These are phyloP conservation scores for Nephrotoma guestfalica DNA, from an alignment of 2,888 invertebrate species.

Conservation along the genomic window DNA sequence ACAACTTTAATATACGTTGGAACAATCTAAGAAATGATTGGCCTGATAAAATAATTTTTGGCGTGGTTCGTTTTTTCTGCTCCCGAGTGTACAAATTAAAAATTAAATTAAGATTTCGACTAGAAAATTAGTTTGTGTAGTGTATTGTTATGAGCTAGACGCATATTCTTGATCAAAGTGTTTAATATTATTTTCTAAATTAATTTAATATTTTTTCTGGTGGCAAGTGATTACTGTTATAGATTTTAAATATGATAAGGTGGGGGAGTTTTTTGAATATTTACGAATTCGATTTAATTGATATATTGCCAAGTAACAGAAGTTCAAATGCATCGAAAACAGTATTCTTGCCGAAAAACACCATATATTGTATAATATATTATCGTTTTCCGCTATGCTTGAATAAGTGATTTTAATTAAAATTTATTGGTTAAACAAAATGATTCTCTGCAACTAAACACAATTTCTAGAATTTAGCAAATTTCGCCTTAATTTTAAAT, in stretches of 20 bases:
- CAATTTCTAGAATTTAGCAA: neutral
- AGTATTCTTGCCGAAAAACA: no score
- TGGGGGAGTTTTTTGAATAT: neutral
- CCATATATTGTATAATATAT: no score
- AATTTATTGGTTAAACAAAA: neutral
- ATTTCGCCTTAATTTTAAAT: neutral
- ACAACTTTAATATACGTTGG: no score
- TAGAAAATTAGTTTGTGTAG: neutral
- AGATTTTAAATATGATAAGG: neutral
- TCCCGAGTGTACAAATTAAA: neutral
- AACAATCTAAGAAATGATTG: no score
- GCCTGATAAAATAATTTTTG: no score
- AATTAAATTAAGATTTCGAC: neutral
- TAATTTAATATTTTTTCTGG: neutral
- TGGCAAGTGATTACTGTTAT: neutral
- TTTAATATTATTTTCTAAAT: neutral
- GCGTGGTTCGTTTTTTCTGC: no score
- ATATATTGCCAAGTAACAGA: no score
- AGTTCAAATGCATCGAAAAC: no score
- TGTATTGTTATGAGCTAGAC: neutral
- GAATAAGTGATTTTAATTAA: neutral
- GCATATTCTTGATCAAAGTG: neutral
- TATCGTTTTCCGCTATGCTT: no score
- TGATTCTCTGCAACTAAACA: neutral
- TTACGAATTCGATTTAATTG: no score